A percentile compares a stretch with the other conserved stretches of the same genome.
phyloP scores from a whole-genome alignment of 30 jellyfish, hydroid and myxozoan species.

The Hydra vulgaris region DNA sequence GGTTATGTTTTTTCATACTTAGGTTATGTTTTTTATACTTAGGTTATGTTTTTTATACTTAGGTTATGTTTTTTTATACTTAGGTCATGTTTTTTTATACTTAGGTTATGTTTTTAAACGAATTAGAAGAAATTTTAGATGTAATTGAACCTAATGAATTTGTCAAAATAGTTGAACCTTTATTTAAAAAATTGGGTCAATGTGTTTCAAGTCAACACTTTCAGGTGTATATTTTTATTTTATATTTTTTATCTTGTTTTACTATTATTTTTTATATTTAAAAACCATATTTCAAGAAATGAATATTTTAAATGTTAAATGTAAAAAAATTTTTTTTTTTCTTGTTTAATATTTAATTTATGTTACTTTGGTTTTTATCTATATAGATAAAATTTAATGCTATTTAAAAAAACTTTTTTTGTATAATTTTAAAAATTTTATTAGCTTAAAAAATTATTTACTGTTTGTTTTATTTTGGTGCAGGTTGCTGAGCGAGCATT shows the following conservation, averaged over 20 bases:
- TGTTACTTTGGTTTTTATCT: too few species aligned
- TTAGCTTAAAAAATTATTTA: neutral
- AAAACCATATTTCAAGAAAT: neutral
- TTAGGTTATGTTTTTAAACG: slow-evolving; percentile 96
- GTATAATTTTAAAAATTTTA: neutral
- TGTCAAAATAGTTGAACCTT: slow-evolving; percentile 80
- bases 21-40: too few species aligned
- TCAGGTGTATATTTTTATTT: slow-evolving; percentile 46
- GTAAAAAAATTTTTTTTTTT: neutral
- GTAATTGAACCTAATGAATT: slow-evolving; percentile 93
- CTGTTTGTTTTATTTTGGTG: slow-evolving; percentile 1
- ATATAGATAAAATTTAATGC: too few species aligned
- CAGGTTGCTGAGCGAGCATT: slow-evolving; percentile 98
- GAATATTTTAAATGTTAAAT: neutral
- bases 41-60: neutral
- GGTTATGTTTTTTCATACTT: too few species aligned
- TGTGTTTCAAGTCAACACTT: slow-evolving; percentile 98
- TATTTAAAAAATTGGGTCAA: slow-evolving; percentile 72
- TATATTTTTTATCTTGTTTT: neutral
- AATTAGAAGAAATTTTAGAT: slow-evolving; percentile 89
- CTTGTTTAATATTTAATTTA: too few species aligned
- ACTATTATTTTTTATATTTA: neutral
- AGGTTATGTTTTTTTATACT: neutral
- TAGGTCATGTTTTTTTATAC: neutral
- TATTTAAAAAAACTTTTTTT: neutral